Base-by-base conservation (phyloP, 2,888 invertebrate genomes). In the Drosophila birchii region DNA sequence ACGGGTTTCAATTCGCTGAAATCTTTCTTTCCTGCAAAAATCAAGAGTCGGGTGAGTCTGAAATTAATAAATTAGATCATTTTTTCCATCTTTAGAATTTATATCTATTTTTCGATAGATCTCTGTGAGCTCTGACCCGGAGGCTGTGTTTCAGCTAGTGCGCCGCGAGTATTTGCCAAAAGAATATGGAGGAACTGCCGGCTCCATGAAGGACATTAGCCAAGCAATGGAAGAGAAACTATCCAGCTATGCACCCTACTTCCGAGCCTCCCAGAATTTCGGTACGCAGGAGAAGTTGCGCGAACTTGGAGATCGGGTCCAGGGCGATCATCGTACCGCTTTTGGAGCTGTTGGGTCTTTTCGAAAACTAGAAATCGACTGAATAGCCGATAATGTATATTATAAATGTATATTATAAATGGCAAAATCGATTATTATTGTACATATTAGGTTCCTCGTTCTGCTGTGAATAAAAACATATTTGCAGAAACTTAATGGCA, bases 121-220 rank as follows among this genome's bases (percentile, higher is more conserved):
- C 53, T 93, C 93, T 78, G 93, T 95, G 14, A 94, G 94, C 78
- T 94, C 94, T 38, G 85, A 94, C 78, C 93, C 93, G 41, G 94
- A 95, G 11, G 94, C 94, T 29, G 92, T 96, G 74, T 94, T 94
- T 80, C 92, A 95, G 76, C 83, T 93, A 71, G 92, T 95, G 23
- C 94, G 95, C 0, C 93, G 94, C 78, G 93, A 94, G 4, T 92
- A 94, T 47, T 91, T 96, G 51, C 95, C 95, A 0, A 90, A 90
- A 11, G 95, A 96, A 86, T 95, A 95, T 84, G 95, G 95, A 14
- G 96, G 96, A 39, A 93, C 93, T 14, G 93, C 93, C 68, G 93
- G 94, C 78, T 92, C 93, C 43, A 89, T 94, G 55, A 78, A 82
- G 64, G 91, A 91, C 14, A 90, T 92, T 8, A 87, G 91, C 20